phyloP scores from a whole-genome alignment of 2,888 invertebrate species.

The Synergus itoensis region DNA sequence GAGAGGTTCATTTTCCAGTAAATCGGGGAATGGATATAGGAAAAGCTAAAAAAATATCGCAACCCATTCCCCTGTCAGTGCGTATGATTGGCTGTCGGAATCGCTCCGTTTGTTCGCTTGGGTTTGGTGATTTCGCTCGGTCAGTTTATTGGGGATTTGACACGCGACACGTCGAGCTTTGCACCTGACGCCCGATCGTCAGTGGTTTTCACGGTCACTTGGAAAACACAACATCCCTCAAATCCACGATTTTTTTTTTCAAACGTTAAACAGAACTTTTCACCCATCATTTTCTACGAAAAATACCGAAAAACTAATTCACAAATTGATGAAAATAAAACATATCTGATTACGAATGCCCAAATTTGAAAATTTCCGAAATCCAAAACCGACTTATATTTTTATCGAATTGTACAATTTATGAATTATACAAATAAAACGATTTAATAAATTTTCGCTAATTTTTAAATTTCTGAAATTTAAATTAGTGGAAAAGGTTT shows the following conservation, averaged over 20 bases:
- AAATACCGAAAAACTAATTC: too few species aligned
- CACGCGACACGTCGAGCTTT: slow-evolving; percentile 67
- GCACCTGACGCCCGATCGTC: slow-evolving; percentile 69
- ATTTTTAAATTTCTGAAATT: too few species aligned
- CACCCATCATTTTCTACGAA: too few species aligned
- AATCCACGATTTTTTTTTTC: not conserved
- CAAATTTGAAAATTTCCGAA: too few species aligned
- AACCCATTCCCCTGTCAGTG: slow-evolving; percentile 60
- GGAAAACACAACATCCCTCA: slow-evolving; percentile 52
- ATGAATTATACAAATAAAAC: too few species aligned
- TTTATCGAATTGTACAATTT: too few species aligned
- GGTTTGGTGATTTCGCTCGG: slow-evolving; percentile 64
- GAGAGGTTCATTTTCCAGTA: slow-evolving; percentile 34
- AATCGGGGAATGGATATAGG: slow-evolving; percentile 40
- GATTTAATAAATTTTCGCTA: too few species aligned
- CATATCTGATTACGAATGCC: too few species aligned
- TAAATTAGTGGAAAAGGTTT: too few species aligned
- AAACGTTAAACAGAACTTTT: too few species aligned
- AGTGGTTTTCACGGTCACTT: slow-evolving; percentile 66
- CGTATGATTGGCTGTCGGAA: slow-evolving; percentile 70
- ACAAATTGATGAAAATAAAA: too few species aligned
- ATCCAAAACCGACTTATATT: too few species aligned
- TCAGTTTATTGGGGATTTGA: slow-evolving; percentile 68
- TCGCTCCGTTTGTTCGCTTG: slow-evolving; percentile 59
- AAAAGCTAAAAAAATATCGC: slow-evolving; percentile 46